phyloP scores from a whole-genome alignment of 2,113 vertebrate species.

The Dipodomys stephensi region DNA sequence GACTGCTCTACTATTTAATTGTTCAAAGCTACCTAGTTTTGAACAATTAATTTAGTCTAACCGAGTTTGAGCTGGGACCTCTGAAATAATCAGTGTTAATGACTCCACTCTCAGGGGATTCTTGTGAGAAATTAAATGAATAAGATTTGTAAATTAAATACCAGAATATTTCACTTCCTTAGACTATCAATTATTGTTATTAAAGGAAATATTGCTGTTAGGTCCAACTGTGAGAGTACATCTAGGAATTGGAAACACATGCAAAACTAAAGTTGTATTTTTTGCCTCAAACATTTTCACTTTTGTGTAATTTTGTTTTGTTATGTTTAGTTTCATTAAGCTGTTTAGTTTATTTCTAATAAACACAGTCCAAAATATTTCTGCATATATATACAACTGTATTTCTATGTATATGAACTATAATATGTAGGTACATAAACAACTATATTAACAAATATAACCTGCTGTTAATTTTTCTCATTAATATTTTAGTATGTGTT shows the following conservation, averaged over 20 bases:
- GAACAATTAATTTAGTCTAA: neutral
- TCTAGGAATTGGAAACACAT: neutral
- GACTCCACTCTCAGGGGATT: neutral
- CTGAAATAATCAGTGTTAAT: neutral
- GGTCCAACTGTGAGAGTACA: neutral
- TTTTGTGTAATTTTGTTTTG: neutral
- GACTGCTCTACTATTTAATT: neutral
- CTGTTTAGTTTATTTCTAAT: neutral
- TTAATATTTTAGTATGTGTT: neutral
- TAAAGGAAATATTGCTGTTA: neutral
- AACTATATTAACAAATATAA: too few species aligned
- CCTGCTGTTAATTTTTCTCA: neutral
- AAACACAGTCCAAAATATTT: neutral
- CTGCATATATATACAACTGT: neutral
- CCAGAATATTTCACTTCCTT: constrained; percentile 26
- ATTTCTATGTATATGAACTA: neutral
- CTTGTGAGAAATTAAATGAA: neutral
- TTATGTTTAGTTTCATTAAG: neutral
- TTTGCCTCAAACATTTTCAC: neutral
- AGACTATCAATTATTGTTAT: constrained; percentile 32
- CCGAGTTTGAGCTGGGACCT: neutral
- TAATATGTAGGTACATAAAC: neutral
- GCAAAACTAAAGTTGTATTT: neutral
- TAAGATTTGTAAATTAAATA: constrained; percentile 39
- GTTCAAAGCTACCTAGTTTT: neutral